A percentile compares a stretch with the other conserved stretches of the same genome.
Conservation (phyloP, 2,113 vertebrate species). For the Charina bottae region DNA sequence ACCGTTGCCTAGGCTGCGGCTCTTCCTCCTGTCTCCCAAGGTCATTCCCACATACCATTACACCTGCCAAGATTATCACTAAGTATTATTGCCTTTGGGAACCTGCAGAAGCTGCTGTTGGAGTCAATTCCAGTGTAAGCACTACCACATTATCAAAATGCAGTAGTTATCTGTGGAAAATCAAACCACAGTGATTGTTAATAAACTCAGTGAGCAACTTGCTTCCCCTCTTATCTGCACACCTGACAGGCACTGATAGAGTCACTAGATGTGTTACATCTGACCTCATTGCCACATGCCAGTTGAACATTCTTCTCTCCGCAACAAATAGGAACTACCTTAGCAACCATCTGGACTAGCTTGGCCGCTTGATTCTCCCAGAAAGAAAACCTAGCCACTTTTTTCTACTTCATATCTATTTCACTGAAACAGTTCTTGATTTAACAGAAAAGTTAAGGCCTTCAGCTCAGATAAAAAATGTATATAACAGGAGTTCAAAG, state of each 20-base stretch:
- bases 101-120: background rate
- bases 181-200: background rate
- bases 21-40: background rate
- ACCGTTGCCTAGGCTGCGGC: background rate
- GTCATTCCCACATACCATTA: background rate
- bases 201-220: background rate
- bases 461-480: background rate
- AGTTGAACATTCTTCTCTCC: background rate
- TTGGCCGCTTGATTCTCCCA: background rate
- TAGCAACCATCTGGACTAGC: constrained; percentile 11
- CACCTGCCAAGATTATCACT: background rate
- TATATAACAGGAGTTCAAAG: background rate
- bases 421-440: background rate
- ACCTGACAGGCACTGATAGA: background rate
- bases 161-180: background rate
- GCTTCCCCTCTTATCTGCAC: background rate
- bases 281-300: background rate
- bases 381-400: constrained; percentile 2
- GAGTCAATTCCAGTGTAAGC: background rate
- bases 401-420: background rate
- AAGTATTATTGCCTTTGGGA: background rate
- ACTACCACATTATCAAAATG: background rate
- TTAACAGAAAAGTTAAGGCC: constrained; percentile 2
- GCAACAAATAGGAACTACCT: constrained; percentile 30
- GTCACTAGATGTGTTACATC: background rate